Base-by-base conservation (phyloP, 2,797 vertebrate genomes). In the Amphiprion clarkii region DNA sequence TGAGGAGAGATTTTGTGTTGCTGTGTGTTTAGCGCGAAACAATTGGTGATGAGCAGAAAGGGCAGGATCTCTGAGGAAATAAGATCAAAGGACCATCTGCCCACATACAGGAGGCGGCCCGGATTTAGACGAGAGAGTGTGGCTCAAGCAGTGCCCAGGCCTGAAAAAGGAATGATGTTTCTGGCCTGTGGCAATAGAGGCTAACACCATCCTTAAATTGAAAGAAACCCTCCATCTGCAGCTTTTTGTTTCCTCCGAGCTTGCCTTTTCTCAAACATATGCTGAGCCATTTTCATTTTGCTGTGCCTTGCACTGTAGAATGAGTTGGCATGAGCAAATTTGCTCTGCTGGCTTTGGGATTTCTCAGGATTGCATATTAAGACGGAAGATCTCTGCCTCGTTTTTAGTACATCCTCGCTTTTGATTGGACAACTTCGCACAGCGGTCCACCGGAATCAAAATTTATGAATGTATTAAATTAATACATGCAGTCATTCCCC, bases 51-150 rank as follows among this genome's bases (percentile, higher is more conserved):
- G 88, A 88, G 87, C 81, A 93, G 74, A 91, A 91, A 90, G 89
- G 92, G 82, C 89, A 90, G 85, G 64, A 88, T 93, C 93, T 93
- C 93, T 67, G 57, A 92, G 91, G 91, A 90, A 91, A 89, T 70
- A 52, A 87, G 91, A 95, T 95, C 93, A 95, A 94, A 94, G 87
- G 84, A 92, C 89, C 93, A 94, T 94, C 93, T 95, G 93, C 83
- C 79, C 67, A 75, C 79, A 83, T 85, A 70, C 76, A 90, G 87
- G 76, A 87, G 71, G 73, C 10, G 56, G 78, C 72, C 76, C 51
- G 69, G 74, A 87, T 92, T 87, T 78, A 81, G 74, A 76, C 46
- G 3, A 71, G 71, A 76, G 62, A 53, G 44, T 69, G 58, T 62
- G 84, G 63, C 79, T 80, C 53, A 78, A 87, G 74, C 61, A 46